Percentiles rank a stretch among this genome's conserved stretches.
phyloP scores from a whole-genome alignment of 2,797 vertebrate species.

The Pipistrellus kuhlii region DNA sequence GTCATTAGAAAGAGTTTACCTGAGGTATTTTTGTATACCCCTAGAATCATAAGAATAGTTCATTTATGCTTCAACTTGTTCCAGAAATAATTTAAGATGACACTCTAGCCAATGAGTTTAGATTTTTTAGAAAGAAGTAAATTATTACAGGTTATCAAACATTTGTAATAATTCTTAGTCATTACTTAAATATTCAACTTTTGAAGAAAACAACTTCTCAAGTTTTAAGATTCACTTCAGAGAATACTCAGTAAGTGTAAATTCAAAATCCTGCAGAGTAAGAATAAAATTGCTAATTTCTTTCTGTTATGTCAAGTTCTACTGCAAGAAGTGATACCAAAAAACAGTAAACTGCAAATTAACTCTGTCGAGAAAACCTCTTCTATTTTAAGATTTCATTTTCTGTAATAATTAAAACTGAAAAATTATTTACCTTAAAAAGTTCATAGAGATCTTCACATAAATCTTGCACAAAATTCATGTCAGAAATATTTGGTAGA shows the following conservation, averaged over 20 bases:
- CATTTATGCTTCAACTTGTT: background rate
- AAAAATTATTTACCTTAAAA: conserved; percentile 91
- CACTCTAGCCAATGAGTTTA: background rate
- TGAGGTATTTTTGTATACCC: background rate
- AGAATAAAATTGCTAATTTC: conserved; percentile 3
- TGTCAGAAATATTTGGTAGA: conserved; percentile 95
- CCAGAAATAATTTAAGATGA: conserved; percentile 43
- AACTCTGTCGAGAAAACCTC: background rate
- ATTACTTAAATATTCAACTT: conserved; percentile 49
- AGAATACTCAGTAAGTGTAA: background rate
- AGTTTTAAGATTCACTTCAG: conserved; percentile 26
- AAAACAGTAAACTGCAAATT: background rate
- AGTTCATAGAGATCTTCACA: conserved; percentile 98
- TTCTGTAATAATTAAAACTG: conserved; percentile 44
- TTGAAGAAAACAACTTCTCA: conserved; percentile 1
- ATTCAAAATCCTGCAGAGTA: conserved; percentile 22
- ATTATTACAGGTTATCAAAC: conserved; percentile 3
- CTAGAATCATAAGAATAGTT: background rate
- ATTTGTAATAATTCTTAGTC: conserved; percentile 13
- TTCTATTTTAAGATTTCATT: conserved; percentile 5
- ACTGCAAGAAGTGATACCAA: background rate
- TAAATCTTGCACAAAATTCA: conserved; percentile 99
- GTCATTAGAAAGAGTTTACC: conserved; percentile 4
- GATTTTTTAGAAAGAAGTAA: conserved; percentile 36
- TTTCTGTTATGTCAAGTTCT: background rate